phyloP scores from a whole-genome alignment of 2,888 invertebrate genomes.

The Gastrophysa polygoni region DNA sequence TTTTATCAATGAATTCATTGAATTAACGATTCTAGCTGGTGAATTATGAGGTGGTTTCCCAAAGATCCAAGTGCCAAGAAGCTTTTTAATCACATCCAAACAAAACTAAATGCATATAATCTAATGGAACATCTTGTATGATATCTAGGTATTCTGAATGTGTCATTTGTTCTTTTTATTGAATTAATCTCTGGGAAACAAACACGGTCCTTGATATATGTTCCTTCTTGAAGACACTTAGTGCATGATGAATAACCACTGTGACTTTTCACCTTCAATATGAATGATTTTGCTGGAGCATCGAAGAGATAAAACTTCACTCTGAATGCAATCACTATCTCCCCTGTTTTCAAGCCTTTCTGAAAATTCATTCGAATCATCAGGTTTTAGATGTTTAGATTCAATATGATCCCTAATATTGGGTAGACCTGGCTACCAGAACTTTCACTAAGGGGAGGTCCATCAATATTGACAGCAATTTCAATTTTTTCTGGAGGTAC shows the following conservation, averaged over 20 bases:
- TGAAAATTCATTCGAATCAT: not conserved
- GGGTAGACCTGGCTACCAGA: too few species aligned
- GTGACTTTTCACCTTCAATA: too few species aligned
- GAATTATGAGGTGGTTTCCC: slow-evolving; percentile 15
- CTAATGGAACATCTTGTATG: slow-evolving; percentile 6
- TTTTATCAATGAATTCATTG: not conserved
- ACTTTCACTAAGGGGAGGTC: too few species aligned
- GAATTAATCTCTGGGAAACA: slow-evolving; percentile 2
- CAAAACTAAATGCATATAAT: too few species aligned
- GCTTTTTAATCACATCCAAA: not conserved
- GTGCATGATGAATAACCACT: too few species aligned
- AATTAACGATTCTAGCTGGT: slow-evolving; percentile 4
- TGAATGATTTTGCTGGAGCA: too few species aligned
- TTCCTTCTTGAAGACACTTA: slow-evolving; percentile 5
- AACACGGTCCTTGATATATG: not conserved
- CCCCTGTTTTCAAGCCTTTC: not conserved
- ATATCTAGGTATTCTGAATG: slow-evolving; percentile 4
- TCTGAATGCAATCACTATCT: not conserved
- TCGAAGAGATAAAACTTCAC: too few species aligned
- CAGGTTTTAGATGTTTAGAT: not conserved
- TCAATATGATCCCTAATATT: not conserved
- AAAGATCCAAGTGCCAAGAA: slow-evolving; percentile 12
- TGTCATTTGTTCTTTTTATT: slow-evolving; percentile 1
- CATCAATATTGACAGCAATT: slow-evolving; percentile 5
- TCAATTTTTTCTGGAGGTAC: not conserved